Evolutionary conservation across 2,797 vertebrate genomes (phyloP), one percentile per base, ranked within the genome.

Genomic region (Peromyscus melanophrys): DNA sequence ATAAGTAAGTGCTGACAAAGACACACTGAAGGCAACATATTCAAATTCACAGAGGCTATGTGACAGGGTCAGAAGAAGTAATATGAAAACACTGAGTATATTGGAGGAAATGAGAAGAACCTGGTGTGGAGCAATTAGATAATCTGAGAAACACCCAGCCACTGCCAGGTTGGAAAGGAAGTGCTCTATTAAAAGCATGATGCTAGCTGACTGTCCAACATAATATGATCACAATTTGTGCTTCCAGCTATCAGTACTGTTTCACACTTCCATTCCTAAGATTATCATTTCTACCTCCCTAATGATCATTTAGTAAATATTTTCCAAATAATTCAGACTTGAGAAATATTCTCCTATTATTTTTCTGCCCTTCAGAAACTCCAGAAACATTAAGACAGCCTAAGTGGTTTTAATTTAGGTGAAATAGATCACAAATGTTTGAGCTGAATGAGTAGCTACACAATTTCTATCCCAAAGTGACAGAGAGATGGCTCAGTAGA

Each of bases 351-450:
- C 76, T 81, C 73, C 81, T 52, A 76, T 77, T 3, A 4, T 29
- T 57, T 40, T 94, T 84, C 27, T 86, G 13, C 90, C 80, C 43
- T 0, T 82, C 21, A 61, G 91, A 95, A 92, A 75, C 14, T 71
- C 29, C 89, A 88, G n/a, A 59, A 93, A 80, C 92, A 90, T 76
- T 84, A 89, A 91, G 87, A 85, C 73, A 6, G 0, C 11, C 71
- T 86, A 85, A 73, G 13, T 88, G 2, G 0, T 71, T 96, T 89
- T 92, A 3, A 19, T 82, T 65, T 90, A 91, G 31, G 69, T 67
- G 80, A 92, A 89, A 95, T 43, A 83, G 29, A 29, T 67, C 37
- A 84, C 23, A 87, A 49, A 89, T 78, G 81, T 75, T 84, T 85
- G 52, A 52, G 52, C 13, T 52, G 52, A 52, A 14, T 52, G 52